Evolutionary conservation across 2,888 invertebrate genomes (phyloP).

Genomic region (Chymomyza amoena): DNA sequence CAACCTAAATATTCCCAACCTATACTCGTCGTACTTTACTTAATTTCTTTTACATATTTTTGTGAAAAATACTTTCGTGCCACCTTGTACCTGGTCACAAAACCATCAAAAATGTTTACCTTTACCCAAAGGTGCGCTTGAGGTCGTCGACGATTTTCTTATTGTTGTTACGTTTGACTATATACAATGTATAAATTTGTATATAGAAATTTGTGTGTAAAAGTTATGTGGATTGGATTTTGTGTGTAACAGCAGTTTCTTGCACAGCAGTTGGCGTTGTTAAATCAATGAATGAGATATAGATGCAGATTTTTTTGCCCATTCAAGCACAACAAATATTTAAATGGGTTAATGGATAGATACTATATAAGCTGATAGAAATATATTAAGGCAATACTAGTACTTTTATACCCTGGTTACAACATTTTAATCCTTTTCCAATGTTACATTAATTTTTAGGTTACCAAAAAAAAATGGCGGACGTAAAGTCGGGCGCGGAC

Average conservation of each 20-base stretch:
- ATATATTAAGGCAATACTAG: too few relatives aligned
- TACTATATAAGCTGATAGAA: neutral
- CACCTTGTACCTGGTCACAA: slow-evolving; percentile 36
- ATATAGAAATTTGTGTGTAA: neutral
- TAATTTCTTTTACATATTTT: slow-evolving; percentile 8
- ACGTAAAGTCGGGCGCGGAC: too few relatives aligned
- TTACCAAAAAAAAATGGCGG: too few relatives aligned
- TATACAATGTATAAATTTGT: neutral
- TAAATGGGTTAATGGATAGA: neutral
- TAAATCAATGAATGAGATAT: slow-evolving; percentile 25
- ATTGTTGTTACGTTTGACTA: neutral
- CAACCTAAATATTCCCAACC: too few relatives aligned
- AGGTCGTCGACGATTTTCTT: slow-evolving; percentile 22
- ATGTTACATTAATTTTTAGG: too few relatives aligned
- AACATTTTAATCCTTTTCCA: too few relatives aligned
- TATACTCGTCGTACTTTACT: neutral
- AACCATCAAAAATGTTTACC: slow-evolving; percentile 5
- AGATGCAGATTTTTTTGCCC: neutral
- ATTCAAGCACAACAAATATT: neutral
- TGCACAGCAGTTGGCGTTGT: slow-evolving; percentile 9
- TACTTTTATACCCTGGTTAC: too few relatives aligned
- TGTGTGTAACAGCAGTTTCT: neutral
- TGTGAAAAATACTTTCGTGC: slow-evolving; percentile 37
- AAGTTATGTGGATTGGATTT: neutral
- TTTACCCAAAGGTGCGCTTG: slow-evolving; percentile 14